phyloP scores from a whole-genome alignment of 2,113 vertebrate genomes.

The Cheirogaleus medius region DNA sequence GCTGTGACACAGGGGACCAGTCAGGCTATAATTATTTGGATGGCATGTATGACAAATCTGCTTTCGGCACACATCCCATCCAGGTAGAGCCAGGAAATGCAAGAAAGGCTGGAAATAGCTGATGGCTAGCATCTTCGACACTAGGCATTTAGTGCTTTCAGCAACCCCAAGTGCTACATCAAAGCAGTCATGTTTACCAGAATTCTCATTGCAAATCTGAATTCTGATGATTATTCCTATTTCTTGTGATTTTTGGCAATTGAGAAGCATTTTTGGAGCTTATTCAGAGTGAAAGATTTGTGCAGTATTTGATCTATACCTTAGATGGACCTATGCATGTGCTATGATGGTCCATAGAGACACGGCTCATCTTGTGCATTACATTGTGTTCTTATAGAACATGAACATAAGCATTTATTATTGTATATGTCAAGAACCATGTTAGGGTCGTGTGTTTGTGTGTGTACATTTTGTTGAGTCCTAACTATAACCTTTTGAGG shows the following conservation, averaged over 20 bases:
- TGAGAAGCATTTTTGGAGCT: not conserved
- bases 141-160: not conserved
- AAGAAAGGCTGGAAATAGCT: conserved; percentile 52
- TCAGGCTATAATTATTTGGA: conserved; percentile 58
- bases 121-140: not conserved
- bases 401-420: not conserved
- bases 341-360: not conserved
- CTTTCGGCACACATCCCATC: not conserved
- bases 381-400: not conserved
- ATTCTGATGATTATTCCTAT: not conserved
- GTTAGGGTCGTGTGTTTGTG: not conserved
- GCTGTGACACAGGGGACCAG: conserved; percentile 58
- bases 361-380: not conserved
- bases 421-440: not conserved
- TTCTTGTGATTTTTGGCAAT: conserved; percentile 10
- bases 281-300: not conserved
- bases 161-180: not conserved
- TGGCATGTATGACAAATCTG: conserved; percentile 42
- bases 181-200: not conserved
- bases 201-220: not conserved
- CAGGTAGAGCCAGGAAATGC: conserved; percentile 51
- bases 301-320: not conserved
- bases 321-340: not conserved
- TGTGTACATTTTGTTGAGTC: not conserved
- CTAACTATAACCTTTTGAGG: not conserved